phyloP scores from a whole-genome alignment of 2,797 vertebrate species.

The Kryptopterus vitreolus region DNA sequence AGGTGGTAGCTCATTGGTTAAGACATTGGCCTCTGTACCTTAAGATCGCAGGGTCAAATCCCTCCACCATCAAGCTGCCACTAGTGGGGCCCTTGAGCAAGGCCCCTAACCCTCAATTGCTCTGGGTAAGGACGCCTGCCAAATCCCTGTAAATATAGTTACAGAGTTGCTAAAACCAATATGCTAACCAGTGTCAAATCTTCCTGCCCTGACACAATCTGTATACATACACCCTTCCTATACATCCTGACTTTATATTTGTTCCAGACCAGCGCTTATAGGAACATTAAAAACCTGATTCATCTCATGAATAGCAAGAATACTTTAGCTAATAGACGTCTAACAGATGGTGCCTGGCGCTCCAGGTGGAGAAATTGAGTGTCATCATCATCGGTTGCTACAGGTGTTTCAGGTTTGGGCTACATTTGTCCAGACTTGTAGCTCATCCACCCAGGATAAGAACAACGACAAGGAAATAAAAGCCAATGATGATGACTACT shows the following conservation, averaged over 20 bases:
- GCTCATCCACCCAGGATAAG: neutral
- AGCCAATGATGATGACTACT: neutral
- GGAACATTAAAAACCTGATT: neutral
- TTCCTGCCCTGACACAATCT: neutral
- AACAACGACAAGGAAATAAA: neutral
- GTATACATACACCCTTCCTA: neutral
- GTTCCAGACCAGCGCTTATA: neutral
- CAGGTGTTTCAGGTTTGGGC: conserved; percentile 25
- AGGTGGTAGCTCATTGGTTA: no score
- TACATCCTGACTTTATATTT: neutral
- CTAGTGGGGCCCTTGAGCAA: no score
- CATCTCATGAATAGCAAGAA: neutral
- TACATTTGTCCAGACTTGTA: neutral
- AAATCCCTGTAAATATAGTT: neutral
- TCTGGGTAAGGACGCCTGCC: no score
- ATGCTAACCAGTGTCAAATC: neutral
- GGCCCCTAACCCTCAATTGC: no score
- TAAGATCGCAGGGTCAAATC: no score
- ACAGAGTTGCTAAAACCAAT: neutral
- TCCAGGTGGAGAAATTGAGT: neutral
- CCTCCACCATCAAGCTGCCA: no score
- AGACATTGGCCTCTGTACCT: no score
- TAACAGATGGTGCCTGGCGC: conserved; percentile 13
- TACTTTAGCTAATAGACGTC: neutral
- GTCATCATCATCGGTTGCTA: neutral